These are phyloP conservation scores for Neopelma chrysocephalum DNA, from an alignment of 2,797 vertebrate genomes.

Conservation along the genomic window DNA sequence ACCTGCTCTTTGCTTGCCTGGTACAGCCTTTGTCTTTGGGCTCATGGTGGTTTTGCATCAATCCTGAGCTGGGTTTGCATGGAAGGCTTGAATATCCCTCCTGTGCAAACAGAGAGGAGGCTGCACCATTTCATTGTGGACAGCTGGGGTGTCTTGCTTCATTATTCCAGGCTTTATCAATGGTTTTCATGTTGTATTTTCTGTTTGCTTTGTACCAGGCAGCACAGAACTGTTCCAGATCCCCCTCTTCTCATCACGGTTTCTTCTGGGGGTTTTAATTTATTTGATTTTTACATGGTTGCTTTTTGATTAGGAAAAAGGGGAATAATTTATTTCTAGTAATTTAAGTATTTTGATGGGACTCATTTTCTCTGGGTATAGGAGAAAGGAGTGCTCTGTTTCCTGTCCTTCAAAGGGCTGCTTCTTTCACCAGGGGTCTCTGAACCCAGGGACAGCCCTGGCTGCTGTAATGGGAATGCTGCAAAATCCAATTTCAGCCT, in stretches of 20 bases:
- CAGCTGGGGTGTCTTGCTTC: neutral
- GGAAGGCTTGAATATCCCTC: neutral
- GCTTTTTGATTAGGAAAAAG: neutral
- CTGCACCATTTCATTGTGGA: neutral
- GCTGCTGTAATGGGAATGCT: neutral
- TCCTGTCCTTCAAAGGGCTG: neutral
- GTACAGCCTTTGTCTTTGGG: neutral
- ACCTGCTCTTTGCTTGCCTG: neutral
- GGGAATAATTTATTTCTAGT: slow-evolving; percentile 17
- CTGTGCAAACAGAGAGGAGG: neutral
- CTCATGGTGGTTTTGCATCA: neutral
- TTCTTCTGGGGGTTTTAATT: neutral
- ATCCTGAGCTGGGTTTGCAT: neutral
- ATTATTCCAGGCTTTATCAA: neutral
- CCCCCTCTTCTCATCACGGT: neutral
- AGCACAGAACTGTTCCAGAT: neutral
- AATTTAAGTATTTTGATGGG: neutral
- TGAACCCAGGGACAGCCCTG: neutral
- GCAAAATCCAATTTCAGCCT: neutral
- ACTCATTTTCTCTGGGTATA: neutral
- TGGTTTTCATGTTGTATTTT: neutral
- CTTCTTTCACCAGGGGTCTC: neutral
- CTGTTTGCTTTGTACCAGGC: neutral
- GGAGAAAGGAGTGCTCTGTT: neutral
- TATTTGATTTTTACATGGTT: neutral